Base-by-base conservation (phyloP, 2,888 invertebrate species). In the Apodemia zela region DNA sequence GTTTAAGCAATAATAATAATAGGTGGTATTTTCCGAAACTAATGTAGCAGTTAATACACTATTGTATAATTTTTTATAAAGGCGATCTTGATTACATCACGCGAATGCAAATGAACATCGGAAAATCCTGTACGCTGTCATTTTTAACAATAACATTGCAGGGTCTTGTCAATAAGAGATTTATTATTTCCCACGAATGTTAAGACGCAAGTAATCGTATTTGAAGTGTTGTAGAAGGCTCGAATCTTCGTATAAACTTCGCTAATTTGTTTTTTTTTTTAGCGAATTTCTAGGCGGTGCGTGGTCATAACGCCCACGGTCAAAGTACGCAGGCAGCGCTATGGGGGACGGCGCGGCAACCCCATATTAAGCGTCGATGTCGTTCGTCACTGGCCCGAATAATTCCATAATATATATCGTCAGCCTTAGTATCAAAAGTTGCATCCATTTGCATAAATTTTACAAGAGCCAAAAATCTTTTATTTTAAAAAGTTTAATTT, bases 91-190 rank as follows among this genome's bases (percentile, higher is more conserved):
- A 18, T 21, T 51, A 21, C 7, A 17, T 47, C 47, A 17, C 51
- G 21, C 51, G 51, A 51, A 51, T 51, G 51, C 21, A 51, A 51
- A 51, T 51, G 4, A 51, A 18, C 21, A 13, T 54, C 25, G 54
- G 54, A 54, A 54, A 54, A 54, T 54, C 54, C 25, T 54, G 25
- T 21, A 25, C 25, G 54, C 54, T 54, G 25, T 54, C 54, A 25
- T 54, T 21, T 54, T 54, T 54, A 54, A 54, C 54, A 54, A 54
- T 54, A 54, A 54, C 54, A 25, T 54, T 54, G 25, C 25, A 49
- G 49, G 49, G 18, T 18, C 49, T 49, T 49, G 49, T 49, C 54
- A 54, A 54, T 54, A 54, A 54, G 54, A 25, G 25, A 54, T 54
- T 54, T 54, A 54, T 54, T 54, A 11, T 54, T 54, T 54, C 54